Conservation (phyloP, 2,888 invertebrate species). For the Drosophila acutilabella region DNA sequence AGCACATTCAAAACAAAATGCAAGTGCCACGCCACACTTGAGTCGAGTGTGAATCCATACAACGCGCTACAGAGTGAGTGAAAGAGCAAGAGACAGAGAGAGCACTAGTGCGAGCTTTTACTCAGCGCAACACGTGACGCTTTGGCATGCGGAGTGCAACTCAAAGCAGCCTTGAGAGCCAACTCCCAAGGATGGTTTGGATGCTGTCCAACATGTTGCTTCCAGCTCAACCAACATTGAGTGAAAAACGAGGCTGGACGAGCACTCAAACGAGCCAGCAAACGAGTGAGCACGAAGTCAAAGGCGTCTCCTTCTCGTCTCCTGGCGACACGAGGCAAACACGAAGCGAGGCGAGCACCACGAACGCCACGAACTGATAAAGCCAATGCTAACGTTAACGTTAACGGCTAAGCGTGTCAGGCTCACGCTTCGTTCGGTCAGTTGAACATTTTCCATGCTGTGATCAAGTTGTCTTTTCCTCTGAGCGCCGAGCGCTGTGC, state of each 20-base stretch:
- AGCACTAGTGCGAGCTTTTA: slow-evolving; percentile 52
- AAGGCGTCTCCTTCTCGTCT: slow-evolving; percentile 3
- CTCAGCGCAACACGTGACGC: slow-evolving; percentile 76
- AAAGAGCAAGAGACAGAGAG: neutral
- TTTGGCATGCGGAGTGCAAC: slow-evolving; percentile 51
- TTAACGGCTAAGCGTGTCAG: slow-evolving; percentile 66
- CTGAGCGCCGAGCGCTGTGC: slow-evolving; percentile 78
- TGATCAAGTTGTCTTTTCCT: slow-evolving; percentile 80
- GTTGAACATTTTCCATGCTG: slow-evolving; percentile 80
- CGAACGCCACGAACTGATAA: slow-evolving; percentile 70
- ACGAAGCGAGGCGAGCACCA: slow-evolving; percentile 44
- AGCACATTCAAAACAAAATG: slow-evolving; percentile 67
- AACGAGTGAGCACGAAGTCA: neutral
- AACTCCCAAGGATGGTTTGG: slow-evolving; percentile 73
- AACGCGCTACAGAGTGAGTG: neutral
- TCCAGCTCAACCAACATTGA: slow-evolving; percentile 41
- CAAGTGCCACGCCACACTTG: slow-evolving; percentile 48
- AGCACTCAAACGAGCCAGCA: slow-evolving; percentile 1
- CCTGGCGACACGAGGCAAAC: neutral
- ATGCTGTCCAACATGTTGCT: slow-evolving; percentile 75
- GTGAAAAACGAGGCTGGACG: slow-evolving; percentile 27
- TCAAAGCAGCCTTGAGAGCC: slow-evolving; percentile 46
- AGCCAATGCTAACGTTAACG: slow-evolving; percentile 56
- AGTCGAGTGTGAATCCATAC: slow-evolving; percentile 41
- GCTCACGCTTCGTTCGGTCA: slow-evolving; percentile 76